Conservation (phyloP, 2,888 invertebrate species). For the Sinhomidia bicolor region DNA sequence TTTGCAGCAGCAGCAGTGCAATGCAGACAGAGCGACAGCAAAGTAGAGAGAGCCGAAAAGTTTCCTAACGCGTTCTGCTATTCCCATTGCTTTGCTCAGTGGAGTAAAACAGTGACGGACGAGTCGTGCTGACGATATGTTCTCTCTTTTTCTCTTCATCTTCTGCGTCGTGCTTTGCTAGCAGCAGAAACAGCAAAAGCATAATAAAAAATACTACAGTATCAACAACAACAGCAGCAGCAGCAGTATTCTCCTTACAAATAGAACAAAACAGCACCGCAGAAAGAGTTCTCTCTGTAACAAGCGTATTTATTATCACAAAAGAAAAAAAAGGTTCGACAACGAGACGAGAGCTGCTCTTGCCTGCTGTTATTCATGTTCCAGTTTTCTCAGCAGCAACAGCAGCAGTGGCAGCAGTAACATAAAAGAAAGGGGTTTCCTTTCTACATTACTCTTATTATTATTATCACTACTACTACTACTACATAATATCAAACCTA, state of each 20-base stretch:
- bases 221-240: not conserved
- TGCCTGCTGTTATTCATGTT: constrained; percentile 45
- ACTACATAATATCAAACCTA: not conserved
- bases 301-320: constrained; percentile 25
- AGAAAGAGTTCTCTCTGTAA: constrained; percentile 18
- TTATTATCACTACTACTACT: constrained; percentile 10
- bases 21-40: not conserved
- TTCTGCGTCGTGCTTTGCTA: not conserved
- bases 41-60: constrained; percentile 22
- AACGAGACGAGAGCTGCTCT: constrained; percentile 6
- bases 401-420: constrained; percentile 6
- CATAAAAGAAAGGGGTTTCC: constrained; percentile 37
- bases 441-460: constrained; percentile 12
- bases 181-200: not conserved
- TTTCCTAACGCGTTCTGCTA: not conserved
- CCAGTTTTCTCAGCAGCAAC: constrained; percentile 38
- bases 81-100: constrained; percentile 42
- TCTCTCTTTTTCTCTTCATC: not conserved
- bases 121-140: constrained; percentile 60
- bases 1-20: not conserved
- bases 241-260: constrained; percentile 4
- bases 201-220: not conserved
- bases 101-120: constrained; percentile 42
- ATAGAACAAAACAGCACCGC: not conserved
- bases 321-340: constrained; percentile 16